Percentiles rank a stretch among this genome's conserved stretches.
Evolutionary conservation across 2,113 vertebrate genomes (phyloP).

Genomic region (Gadus macrocephalus): DNA sequence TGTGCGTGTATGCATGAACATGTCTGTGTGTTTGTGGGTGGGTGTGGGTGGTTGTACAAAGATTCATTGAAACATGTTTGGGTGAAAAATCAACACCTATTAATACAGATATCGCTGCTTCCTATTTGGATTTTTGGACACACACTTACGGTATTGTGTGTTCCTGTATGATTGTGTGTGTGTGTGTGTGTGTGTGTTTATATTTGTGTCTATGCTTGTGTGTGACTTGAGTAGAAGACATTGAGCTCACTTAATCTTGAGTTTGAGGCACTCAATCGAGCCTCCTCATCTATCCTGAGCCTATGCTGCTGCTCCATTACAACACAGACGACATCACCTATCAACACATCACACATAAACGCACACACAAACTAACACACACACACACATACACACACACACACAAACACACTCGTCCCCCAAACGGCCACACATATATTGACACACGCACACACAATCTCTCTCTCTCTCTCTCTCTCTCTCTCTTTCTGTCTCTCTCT

Average conservation of each 20-base stretch:
- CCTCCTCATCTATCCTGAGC: not conserved
- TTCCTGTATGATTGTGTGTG: not conserved
- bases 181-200: not conserved
- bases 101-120: too few species aligned
- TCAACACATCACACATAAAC: conserved; percentile 12
- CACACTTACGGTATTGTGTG: not conserved
- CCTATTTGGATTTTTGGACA: not conserved
- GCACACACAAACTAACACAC: not conserved
- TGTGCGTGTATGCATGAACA: conserved; percentile 8
- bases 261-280: not conserved
- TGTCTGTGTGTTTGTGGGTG: conserved; percentile 1
- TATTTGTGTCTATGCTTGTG: not conserved
- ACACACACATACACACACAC: conserved; percentile 9
- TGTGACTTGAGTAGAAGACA: not conserved
- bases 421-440: too few species aligned
- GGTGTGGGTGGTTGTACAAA: not conserved
- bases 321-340: conserved; percentile 27
- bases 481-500: too few species aligned
- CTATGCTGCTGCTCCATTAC: conserved; percentile 28
- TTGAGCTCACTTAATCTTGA: not conserved
- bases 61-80: too few species aligned
- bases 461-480: too few species aligned
- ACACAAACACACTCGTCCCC: not conserved
- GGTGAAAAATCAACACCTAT: too few species aligned
- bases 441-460: not conserved